Conservation (phyloP, 2,113 vertebrate species). For the Mus pahari region DNA sequence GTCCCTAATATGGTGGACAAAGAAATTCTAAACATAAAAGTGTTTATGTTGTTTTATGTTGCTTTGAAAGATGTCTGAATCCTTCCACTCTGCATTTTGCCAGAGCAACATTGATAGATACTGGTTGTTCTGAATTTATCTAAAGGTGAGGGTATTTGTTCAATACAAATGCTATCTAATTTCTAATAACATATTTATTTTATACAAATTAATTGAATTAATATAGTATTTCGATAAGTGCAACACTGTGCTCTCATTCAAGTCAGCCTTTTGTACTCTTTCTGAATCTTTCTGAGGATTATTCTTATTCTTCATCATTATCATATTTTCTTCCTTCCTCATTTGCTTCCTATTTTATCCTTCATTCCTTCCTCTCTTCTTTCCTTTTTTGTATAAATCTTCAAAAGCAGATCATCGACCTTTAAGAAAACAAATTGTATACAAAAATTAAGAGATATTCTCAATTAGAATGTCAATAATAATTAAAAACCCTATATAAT, state of each 20-base stretch:
- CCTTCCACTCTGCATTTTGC: background rate
- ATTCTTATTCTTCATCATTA: background rate
- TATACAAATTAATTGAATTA: background rate
- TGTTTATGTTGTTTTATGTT: too few relatives aligned
- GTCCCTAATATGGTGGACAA: background rate
- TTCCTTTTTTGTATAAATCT: background rate
- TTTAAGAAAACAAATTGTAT: background rate
- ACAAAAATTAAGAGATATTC: background rate
- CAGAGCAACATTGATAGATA: background rate
- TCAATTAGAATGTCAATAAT: background rate
- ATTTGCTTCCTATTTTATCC: background rate
- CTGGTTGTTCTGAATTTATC: background rate
- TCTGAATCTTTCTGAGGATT: too few relatives aligned
- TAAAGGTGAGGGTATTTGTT: background rate
- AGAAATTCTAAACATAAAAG: background rate
- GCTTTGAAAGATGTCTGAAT: background rate
- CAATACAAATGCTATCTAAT: background rate
- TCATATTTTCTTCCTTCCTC: background rate
- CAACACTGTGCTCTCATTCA: background rate
- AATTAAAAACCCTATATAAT: background rate
- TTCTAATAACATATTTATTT: background rate
- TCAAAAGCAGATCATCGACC: background rate
- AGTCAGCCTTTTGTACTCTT: background rate
- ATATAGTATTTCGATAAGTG: background rate
- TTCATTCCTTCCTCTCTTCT: background rate